Percentiles rank a stretch among this genome's conserved stretches.
phyloP scores from a whole-genome alignment of 2,797 vertebrate species.

The Poeciliopsis gracilis region DNA sequence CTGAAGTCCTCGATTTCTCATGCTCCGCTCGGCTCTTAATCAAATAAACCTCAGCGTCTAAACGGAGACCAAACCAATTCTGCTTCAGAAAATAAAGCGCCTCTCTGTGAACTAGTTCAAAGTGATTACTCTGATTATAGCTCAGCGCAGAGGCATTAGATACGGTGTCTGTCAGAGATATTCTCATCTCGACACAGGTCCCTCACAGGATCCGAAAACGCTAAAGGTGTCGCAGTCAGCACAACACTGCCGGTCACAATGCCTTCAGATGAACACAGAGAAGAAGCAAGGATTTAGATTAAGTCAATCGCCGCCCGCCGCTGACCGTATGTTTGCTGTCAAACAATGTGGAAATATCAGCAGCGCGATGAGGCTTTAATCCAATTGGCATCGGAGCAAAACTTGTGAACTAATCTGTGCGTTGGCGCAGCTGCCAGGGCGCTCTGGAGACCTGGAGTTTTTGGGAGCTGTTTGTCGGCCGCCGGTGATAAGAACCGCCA shows the following conservation, averaged over 20 bases:
- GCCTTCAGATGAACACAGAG: conserved; percentile 66
- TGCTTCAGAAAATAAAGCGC: conserved; percentile 67
- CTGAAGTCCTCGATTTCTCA: conserved; percentile 65
- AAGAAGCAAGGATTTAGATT: conserved; percentile 69
- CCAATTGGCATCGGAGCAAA: conserved; percentile 83
- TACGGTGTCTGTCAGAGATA: conserved; percentile 62
- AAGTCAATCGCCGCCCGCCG: conserved; percentile 73
- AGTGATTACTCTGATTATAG: conserved; percentile 73
- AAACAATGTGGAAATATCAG: conserved; percentile 75
- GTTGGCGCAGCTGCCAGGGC: conserved; percentile 78
- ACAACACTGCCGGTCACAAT: conserved; percentile 62
- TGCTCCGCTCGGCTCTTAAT: conserved; percentile 67
- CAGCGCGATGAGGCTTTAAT: conserved; percentile 77
- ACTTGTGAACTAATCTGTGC: conserved; percentile 87
- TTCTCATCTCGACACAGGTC: conserved; percentile 66
- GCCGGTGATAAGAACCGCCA: conserved; percentile 72
- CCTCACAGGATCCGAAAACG: conserved; percentile 29
- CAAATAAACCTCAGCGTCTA: conserved; percentile 73
- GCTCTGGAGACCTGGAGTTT: conserved; percentile 76
- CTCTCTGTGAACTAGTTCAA: conserved; percentile 69
- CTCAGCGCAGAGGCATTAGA: conserved; percentile 65
- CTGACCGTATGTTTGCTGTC: conserved; percentile 80
- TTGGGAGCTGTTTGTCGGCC: conserved; percentile 70
- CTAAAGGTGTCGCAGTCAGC: conserved; percentile 49
- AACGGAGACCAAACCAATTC: conserved; percentile 68